These are phyloP conservation scores for Xiphorhynchus elegans DNA, from an alignment of 2,113 vertebrate genomes.

Conservation along the genomic window DNA sequence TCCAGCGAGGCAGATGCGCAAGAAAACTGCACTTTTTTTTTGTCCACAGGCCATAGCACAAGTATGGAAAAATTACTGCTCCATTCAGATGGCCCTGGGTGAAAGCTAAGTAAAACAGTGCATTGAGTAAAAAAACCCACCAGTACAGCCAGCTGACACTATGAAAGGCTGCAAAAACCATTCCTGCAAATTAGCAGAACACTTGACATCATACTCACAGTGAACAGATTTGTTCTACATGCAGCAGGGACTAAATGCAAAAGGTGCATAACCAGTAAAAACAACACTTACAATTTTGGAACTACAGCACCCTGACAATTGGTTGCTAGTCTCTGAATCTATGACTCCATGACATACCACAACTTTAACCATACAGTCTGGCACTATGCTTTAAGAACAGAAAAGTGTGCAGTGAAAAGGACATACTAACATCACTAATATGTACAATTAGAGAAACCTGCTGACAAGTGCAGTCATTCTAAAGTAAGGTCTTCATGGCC, in stretches of 20 bases:
- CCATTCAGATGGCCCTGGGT: background rate
- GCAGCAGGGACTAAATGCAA: background rate
- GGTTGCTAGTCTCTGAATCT: background rate
- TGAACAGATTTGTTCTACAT: accelerated
- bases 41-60: background rate
- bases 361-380: background rate
- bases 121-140: accelerated
- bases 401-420: background rate
- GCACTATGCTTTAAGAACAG: background rate
- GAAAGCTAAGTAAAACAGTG: background rate
- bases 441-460: background rate
- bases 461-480: background rate
- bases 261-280: background rate
- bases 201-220: background rate
- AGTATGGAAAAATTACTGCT: background rate
- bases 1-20: background rate
- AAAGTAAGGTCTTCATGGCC: background rate
- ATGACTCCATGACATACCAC: background rate
- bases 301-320: background rate
- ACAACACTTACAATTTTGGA: background rate
- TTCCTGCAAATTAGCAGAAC: background rate
- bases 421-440: background rate
- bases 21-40: background rate
- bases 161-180: background rate
- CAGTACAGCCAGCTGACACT: background rate